Percentiles rank a stretch among this genome's conserved stretches.
Evolutionary conservation across 2,113 vertebrate species (phyloP).

Genomic region (Corydoras maculifer): DNA sequence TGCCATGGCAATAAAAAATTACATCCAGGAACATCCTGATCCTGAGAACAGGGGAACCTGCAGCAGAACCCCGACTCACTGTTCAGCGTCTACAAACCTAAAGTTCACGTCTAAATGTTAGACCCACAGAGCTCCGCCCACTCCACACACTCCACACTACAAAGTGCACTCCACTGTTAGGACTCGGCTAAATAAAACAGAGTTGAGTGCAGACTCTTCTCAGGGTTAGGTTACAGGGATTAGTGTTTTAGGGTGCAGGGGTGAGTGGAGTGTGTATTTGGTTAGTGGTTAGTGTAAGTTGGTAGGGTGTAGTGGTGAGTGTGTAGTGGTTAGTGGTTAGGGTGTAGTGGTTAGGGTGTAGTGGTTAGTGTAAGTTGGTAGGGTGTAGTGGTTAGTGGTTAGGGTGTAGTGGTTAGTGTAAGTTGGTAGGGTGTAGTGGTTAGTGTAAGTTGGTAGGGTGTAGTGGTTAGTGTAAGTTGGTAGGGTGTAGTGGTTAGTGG

Average conservation of each 20-base stretch:
- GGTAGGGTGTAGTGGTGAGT: background rate
- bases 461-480: background rate
- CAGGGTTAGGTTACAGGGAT: background rate
- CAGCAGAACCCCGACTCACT: background rate
- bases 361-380: background rate
- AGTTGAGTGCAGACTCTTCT: too few relatives aligned
- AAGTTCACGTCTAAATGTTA: constrained; percentile 34
- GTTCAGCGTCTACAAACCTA: constrained; percentile 7
- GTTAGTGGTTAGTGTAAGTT: background rate
- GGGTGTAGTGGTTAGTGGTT: background rate
- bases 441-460: background rate
- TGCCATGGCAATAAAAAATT: constrained; percentile 50
- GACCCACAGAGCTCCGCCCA: background rate
- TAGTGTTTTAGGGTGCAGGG: background rate
- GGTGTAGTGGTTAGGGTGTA: background rate
- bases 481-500: background rate
- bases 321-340: background rate
- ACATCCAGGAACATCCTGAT: constrained; percentile 49
- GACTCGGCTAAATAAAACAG: too few relatives aligned
- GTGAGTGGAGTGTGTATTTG: background rate
- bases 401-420: background rate
- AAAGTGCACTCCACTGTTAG: too few relatives aligned
- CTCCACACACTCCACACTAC: too few relatives aligned
- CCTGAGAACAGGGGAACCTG: constrained; percentile 41
- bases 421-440: background rate